phyloP scores from a whole-genome alignment of 2,113 vertebrate species.

The Pachyramphus minor region DNA sequence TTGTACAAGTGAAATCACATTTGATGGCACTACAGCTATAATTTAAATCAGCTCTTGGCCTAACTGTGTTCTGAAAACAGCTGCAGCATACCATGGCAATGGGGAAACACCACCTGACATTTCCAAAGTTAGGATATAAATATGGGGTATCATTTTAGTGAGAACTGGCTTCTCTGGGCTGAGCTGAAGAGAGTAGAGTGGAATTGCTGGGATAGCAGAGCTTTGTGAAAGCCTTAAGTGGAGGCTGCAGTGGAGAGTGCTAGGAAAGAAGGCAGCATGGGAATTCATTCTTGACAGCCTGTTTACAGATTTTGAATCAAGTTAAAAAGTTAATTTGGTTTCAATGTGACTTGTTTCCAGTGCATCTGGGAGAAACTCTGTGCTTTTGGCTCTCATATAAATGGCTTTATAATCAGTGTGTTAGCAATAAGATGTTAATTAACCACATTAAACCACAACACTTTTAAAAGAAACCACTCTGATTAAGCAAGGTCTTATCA shows the following conservation, averaged over 20 bases:
- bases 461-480: background rate
- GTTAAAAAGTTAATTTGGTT: background rate
- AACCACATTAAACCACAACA: background rate
- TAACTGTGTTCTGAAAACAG: background rate
- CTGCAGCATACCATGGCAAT: background rate
- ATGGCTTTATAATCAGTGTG: background rate
- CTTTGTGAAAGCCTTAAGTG: background rate
- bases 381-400: background rate
- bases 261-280: background rate
- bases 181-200: background rate
- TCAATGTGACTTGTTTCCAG: background rate
- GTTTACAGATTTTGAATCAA: background rate
- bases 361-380: background rate
- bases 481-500: background rate
- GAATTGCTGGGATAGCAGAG: background rate
- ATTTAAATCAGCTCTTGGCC: constrained; percentile 1
- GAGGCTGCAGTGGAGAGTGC: background rate
- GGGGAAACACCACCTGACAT: background rate
- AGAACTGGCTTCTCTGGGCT: background rate
- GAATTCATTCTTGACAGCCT: background rate
- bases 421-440: background rate
- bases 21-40: background rate
- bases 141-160: background rate
- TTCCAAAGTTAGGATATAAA: background rate
- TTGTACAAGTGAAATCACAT: background rate